Evolutionary conservation across 2,113 vertebrate genomes (phyloP), one percentile per base, ranked within the genome.

Genomic region (Triplophysa siluroides): DNA sequence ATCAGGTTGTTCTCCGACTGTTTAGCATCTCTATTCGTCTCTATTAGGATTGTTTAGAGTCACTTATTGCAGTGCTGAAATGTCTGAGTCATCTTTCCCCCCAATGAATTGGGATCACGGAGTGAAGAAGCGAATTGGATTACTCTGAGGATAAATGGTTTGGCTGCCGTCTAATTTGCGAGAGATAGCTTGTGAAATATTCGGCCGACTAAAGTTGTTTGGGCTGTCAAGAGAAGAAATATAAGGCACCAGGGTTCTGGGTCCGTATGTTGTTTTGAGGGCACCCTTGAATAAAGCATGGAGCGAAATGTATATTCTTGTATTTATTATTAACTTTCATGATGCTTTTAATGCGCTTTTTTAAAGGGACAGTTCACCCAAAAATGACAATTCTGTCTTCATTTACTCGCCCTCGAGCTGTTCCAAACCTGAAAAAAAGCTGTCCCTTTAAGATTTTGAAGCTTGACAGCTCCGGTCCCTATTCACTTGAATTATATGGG

Each of bases 181-280:
- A 65, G 73, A 83, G 65, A 79, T 76, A 38, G 71, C 60, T 78
- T 76, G 47, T 66, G 73, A 83, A 83, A 80, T 80, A 81, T 74
- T 50, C 66, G 26, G 45, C 78, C 52, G 29, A 26, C 24, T 62
- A 19, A 14, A 56, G 43, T 52, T 52, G 56, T 61, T 47, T 14
- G n/a, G 23, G 24, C 43, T 71, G 56, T 52, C 58, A 26, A 47
- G 41, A 75, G 23, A 63, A 63, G 58, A 63, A 75, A 62, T 63
- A 63, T 75, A 21, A 62, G 58, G 58, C 72, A 61, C 72, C 23
- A 23, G n/a, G 72, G 26, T 75, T 21, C 72, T 75, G 41, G 21
- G 8, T 26, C 72, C 41, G 18, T 75, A n/a, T 75, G 72, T 45
- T 75, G 14, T 75, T 75, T 75, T 63, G 16, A 47, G 26, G n/a